Evolutionary conservation across 2,113 vertebrate genomes (phyloP).

Genomic region (Boulengeromyrus knoepffleri): DNA sequence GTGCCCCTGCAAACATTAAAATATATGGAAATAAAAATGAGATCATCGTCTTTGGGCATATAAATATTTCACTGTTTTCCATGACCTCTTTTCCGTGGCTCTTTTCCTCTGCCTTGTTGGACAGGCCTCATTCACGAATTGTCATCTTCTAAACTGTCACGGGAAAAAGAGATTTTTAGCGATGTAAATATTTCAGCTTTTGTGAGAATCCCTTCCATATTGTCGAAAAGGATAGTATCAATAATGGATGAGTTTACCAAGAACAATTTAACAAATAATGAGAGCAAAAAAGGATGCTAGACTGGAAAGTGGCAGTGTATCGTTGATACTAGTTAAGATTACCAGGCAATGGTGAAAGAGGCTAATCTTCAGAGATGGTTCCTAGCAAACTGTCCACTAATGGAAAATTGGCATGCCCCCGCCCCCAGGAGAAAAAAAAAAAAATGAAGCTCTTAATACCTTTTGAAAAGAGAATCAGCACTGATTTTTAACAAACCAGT

Average conservation of each 20-base stretch:
- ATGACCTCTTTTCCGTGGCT: not conserved
- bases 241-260: not conserved
- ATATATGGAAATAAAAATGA: constrained; percentile 1
- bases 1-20: not conserved
- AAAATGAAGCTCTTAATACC: not conserved
- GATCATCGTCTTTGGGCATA: not conserved
- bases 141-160: not conserved
- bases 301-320: too few relatives aligned
- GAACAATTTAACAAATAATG: constrained; percentile 4
- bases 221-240: not conserved
- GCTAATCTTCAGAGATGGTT: not conserved
- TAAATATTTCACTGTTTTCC: not conserved
- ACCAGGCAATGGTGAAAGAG: not conserved
- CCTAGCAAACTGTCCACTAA: not conserved
- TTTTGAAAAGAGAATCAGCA: not conserved
- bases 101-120: not conserved
- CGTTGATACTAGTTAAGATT: not conserved
- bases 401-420: not conserved
- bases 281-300: not conserved
- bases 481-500: not conserved
- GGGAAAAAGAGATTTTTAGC: not conserved
- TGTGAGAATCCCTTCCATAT: not conserved
- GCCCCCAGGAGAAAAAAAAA: not conserved
- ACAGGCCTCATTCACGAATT: not conserved
- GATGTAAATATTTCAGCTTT: not conserved